Evolutionary conservation across 1,140 invertebrate species (phyloP), one percentile per base, ranked within the genome.

Genomic region (Aricia agestis): DNA sequence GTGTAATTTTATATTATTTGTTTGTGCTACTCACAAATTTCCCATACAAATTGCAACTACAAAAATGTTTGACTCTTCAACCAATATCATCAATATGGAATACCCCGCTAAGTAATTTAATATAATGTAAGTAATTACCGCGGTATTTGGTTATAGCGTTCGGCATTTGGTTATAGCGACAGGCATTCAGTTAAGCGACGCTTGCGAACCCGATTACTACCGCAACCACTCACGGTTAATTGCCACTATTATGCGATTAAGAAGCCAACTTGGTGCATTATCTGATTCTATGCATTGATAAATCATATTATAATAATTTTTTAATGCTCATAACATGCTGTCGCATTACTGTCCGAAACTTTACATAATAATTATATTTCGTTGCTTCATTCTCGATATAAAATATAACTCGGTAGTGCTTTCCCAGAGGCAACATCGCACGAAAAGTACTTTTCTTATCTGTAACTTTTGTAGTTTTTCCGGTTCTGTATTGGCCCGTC

Each of bases 161-260:
- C 4, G 45, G 45, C 13, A 52, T 52, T 52, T 4, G 45, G 45
- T 52, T 52, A 52, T 13, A 52, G 45, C 4, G 45, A 52, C 45
- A 15, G 45, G 45, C 45, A 52, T 52, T 52, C 45, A 42, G 59
- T 41, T 72, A 68, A 68, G 68, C 67, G 71, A 58, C 58, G 68
- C 58, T 72, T 68, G 71, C 71, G 68, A 72, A 72, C 68, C 58
- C 71, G 71, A 42, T 72, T 72, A 72, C 63, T 68, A 25, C 67
- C 71, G 71, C 71, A 72, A 68, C 71, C 71, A 72, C 71, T 72
- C 59, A 68, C 58, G 59, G 67, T 36, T 67, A 68, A 72, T 72
- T 72, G 67, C 63, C 19, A 59, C 65, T 52, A 45, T 72, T 69
- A 72, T 72, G 67, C 66, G 61, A 65, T 66, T 68, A 72, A 67